phyloP scores from a whole-genome alignment of 2,888 invertebrate genomes.

The Archips crataeganus region DNA sequence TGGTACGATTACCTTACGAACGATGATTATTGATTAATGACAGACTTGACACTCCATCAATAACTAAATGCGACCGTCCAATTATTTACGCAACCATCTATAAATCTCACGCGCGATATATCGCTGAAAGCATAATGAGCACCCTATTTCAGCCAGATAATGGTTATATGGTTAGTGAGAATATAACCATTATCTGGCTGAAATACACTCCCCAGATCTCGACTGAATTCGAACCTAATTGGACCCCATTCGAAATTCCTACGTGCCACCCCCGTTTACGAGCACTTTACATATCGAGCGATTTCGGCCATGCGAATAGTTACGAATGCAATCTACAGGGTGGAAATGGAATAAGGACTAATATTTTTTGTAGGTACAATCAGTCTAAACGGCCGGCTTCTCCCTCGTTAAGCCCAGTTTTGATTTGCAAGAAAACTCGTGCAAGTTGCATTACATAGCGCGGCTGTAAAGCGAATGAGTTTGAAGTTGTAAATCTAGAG shows the following conservation, averaged over 20 bases:
- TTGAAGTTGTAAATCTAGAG: too few species aligned
- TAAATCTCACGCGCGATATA: not conserved
- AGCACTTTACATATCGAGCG: slow-evolving; percentile 39
- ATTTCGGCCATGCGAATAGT: slow-evolving; percentile 20
- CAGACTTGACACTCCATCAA: too few species aligned
- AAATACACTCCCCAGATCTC: slow-evolving; percentile 6
- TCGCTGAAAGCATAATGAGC: slow-evolving; percentile 15
- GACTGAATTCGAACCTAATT: slow-evolving; percentile 16
- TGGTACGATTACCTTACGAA: too few species aligned
- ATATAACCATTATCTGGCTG: too few species aligned
- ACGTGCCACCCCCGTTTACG: slow-evolving; percentile 12
- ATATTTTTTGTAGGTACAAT: not conserved
- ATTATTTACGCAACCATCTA: not conserved
- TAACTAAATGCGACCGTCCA: not conserved
- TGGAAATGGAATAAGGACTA: not conserved
- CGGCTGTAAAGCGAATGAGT: too few species aligned
- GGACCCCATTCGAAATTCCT: slow-evolving; percentile 23
- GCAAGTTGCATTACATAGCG: too few species aligned
- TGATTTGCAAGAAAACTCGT: too few species aligned
- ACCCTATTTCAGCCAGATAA: slow-evolving; percentile 10
- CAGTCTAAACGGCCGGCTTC: too few species aligned
- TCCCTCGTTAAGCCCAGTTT: too few species aligned
- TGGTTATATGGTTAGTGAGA: slow-evolving; percentile 1
- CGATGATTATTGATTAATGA: too few species aligned
- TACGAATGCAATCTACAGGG: slow-evolving; percentile 1